Conservation (phyloP, 2,113 vertebrate species). For the Epinephelus lanceolatus region DNA sequence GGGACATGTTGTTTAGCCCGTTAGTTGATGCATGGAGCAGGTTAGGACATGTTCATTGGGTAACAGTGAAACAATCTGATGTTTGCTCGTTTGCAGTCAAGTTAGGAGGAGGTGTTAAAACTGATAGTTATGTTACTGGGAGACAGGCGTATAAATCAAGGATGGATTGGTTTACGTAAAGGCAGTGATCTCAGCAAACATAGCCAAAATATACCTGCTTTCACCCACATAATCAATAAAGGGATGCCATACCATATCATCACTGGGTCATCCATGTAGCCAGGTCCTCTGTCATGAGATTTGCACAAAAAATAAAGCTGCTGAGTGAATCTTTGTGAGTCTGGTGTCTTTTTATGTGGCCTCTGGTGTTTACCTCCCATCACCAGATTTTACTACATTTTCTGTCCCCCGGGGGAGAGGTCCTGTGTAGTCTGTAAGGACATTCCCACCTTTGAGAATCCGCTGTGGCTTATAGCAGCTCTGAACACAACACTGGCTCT, state of each 20-base stretch:
- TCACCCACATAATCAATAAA: constrained; percentile 14
- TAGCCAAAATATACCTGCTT: constrained; percentile 38
- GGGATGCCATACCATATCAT: constrained; percentile 21
- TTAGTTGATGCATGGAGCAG: too few relatives aligned
- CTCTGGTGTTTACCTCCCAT: constrained; percentile 22
- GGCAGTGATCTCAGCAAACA: constrained; percentile 1
- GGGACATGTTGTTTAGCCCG: too few relatives aligned
- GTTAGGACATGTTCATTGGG: too few relatives aligned
- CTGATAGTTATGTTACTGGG: neutral
- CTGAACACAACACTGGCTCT: constrained; percentile 35
- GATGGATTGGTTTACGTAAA: constrained; percentile 10
- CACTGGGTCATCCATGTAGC: constrained; percentile 28
- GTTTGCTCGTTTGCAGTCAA: too few relatives aligned
- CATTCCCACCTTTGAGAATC: constrained; percentile 51
- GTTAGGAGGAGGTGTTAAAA: constrained; percentile 24
- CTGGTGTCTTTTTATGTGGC: constrained; percentile 24
- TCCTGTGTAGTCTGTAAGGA: constrained; percentile 47
- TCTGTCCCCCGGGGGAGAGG: neutral
- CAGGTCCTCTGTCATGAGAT: constrained; percentile 41
- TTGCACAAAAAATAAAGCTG: constrained; percentile 72
- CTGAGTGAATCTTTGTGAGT: constrained; percentile 43
- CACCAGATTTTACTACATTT: constrained; percentile 17
- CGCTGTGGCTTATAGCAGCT: constrained; percentile 4
- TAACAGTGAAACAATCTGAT: too few relatives aligned
- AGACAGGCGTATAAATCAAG: neutral